Conservation (phyloP, 1,140 invertebrate genomes). For the Mactra quadrangularis region DNA sequence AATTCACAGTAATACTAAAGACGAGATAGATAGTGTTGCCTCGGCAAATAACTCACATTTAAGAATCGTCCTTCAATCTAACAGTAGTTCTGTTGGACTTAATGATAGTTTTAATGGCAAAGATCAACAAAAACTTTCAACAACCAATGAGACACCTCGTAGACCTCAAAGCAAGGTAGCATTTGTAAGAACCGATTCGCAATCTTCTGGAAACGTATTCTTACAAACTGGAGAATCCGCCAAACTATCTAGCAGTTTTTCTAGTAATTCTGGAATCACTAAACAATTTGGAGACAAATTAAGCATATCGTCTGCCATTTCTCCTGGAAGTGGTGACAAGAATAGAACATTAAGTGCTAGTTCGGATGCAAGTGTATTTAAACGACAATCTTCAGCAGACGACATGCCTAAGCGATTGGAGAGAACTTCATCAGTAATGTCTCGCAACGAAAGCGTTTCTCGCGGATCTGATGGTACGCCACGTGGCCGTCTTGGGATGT, state of each 20-base stretch:
- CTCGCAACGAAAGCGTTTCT: background rate
- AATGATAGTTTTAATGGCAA: slow-evolving; percentile 1
- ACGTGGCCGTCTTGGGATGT: background rate
- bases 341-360: background rate
- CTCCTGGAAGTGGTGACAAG: background rate
- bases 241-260: slow-evolving; percentile 19
- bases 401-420: too few species aligned
- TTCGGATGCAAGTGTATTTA: background rate
- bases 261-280: background rate
- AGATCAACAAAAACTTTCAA: background rate
- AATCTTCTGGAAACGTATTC: background rate
- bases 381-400: too few species aligned
- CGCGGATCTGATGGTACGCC: background rate
- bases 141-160: too few species aligned
- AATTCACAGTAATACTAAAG: background rate
- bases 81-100: slow-evolving; percentile 4
- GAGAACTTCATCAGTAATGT: too few species aligned
- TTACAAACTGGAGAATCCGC: background rate
- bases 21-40: slow-evolving; percentile 21
- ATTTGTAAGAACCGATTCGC: slow-evolving; percentile 37
- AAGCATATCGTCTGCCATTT: background rate
- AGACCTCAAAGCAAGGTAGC: slow-evolving; percentile 23
- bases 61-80: slow-evolving; percentile 5
- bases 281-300: slow-evolving; percentile 14
- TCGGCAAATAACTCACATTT: background rate